These are phyloP conservation scores for Beris chalybata DNA, from an alignment of 2,888 invertebrate species.

Conservation along the genomic window DNA sequence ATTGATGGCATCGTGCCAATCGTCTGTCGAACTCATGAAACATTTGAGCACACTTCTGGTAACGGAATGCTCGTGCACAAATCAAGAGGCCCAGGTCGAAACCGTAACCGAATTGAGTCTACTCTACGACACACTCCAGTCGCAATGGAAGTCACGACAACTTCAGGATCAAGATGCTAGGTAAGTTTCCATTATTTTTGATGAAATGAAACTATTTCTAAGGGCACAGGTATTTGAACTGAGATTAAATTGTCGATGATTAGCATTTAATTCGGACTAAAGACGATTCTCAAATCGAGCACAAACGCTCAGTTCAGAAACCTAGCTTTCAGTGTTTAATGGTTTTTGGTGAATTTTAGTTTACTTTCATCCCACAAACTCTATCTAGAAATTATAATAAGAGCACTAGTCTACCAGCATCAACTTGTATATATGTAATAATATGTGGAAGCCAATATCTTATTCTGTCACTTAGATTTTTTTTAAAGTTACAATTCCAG, in stretches of 20 bases:
- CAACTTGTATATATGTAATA: too few relatives aligned
- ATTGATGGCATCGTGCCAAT: constrained; percentile 75
- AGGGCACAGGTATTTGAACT: too few relatives aligned
- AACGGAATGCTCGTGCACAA: constrained; percentile 71
- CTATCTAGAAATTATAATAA: too few relatives aligned
- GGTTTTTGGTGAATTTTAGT: constrained; percentile 51
- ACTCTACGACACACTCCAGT: constrained; percentile 69
- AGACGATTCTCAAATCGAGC: too few relatives aligned
- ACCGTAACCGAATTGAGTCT: constrained; percentile 67
- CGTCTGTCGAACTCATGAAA: constrained; percentile 77
- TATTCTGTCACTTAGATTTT: too few relatives aligned
- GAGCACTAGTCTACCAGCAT: too few relatives aligned
- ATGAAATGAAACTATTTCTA: constrained; percentile 30
- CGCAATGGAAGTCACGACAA: constrained; percentile 73
- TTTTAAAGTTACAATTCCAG: too few relatives aligned
- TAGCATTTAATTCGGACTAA: too few relatives aligned
- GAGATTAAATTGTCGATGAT: too few relatives aligned
- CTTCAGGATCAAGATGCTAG: constrained; percentile 76
- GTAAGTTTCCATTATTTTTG: constrained; percentile 57
- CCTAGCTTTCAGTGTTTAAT: constrained; percentile 20
- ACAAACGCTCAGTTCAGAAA: too few relatives aligned
- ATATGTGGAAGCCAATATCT: too few relatives aligned
- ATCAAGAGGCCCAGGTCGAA: constrained; percentile 66
- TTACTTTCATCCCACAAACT: constrained; percentile 36
- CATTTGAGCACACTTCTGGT: constrained; percentile 75